Base-by-base conservation (phyloP, 2,888 invertebrate species). In the Allacma fusca region DNA sequence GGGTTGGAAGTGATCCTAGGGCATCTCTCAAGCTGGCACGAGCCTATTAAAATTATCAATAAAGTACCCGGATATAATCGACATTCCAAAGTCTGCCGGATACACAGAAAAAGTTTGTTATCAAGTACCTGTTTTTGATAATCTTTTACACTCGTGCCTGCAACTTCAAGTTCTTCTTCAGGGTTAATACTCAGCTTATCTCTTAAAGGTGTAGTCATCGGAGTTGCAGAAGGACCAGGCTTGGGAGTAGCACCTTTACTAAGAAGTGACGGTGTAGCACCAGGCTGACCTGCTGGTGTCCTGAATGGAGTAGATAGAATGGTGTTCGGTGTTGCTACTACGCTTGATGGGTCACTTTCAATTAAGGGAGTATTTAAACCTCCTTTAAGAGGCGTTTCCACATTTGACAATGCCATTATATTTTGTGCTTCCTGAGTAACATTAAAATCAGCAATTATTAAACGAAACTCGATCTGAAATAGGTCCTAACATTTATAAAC, bases 321-420 rank as follows among this genome's bases (percentile, higher is more conserved):
- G 0, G 95, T 96, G 85, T 97, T 97, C 0, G 97, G 97, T 0
- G 97, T 97, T 12, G 93, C 91, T 81, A 94, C 88, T 0, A 94
- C 90, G 1, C 95, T 93, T 23, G 91, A 91, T 87, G 98, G 97
- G 87, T 98, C 97, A 0, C 93, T 91, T 85, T 96, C 93, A 79
- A 93, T 92, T 5, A 99, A 88, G 0, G 97, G 96, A 0, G 98
- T 98, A 87, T 99, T 99, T 28, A 95, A 86, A 0, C 99, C 99
- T 68, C 98, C 91, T 87, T 98, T 98, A 23, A 99, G 88, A 0
- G 98, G 98, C 0, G 98, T 99, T 86, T 99, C 98, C 0, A 97
- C 97, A 87, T 98, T 97, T 0, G 96, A 96, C 24, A 99, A 88
- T 0, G 98, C 98, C 95, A 99, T 97, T 86, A 99, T 94, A 86